These are phyloP conservation scores for Apaloderma vittatum DNA, from an alignment of 2,113 vertebrate species.

Conservation along the genomic window DNA sequence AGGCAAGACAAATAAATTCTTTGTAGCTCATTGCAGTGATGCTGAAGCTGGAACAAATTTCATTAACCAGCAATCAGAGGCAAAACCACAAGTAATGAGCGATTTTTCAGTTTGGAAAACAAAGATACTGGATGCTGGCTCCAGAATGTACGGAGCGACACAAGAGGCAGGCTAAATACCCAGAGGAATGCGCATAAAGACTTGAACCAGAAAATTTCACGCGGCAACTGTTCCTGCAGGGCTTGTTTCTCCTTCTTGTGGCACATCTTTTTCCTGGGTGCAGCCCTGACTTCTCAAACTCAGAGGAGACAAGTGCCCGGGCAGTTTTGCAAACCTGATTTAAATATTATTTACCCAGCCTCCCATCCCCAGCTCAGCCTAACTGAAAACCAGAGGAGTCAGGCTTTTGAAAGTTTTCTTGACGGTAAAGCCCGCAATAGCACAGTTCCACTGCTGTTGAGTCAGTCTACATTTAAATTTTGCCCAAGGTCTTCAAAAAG, in stretches of 20 bases:
- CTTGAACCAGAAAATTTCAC: not conserved
- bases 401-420: not conserved
- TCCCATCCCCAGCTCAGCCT: not conserved
- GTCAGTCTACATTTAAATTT: not conserved
- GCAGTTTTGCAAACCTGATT: not conserved
- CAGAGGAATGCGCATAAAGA: not conserved
- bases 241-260: not conserved
- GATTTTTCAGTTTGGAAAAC: not conserved
- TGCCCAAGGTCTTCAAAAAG: not conserved
- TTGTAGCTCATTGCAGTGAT: not conserved
- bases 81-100: not conserved
- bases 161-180: not conserved
- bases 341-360: not conserved
- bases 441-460: not conserved
- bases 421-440: not conserved
- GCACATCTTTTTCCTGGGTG: not conserved
- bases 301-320: not conserved
- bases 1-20: not conserved
- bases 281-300: not conserved
- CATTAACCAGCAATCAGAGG: slow-evolving; percentile 13
- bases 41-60: slow-evolving; percentile 32
- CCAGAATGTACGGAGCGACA: not conserved
- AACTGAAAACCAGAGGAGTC: not conserved
- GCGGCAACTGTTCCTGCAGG: not conserved
- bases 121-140: not conserved